Conservation (phyloP, 2,113 vertebrate species). For the Caretta caretta region DNA sequence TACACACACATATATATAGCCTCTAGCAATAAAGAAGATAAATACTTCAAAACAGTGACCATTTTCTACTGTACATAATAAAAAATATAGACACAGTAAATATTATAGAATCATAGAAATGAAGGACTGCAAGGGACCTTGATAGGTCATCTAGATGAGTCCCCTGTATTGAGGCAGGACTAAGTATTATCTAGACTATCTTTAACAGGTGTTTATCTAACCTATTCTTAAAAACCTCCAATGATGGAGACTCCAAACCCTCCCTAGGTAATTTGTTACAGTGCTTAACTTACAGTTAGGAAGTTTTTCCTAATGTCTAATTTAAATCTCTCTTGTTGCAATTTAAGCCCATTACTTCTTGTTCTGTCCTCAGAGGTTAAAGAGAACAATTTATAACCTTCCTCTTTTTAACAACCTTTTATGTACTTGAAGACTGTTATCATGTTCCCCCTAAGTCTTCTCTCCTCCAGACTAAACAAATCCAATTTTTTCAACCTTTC, state of each 20-base stretch:
- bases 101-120: background rate
- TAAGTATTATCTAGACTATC: background rate
- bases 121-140: background rate
- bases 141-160: background rate
- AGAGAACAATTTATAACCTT: background rate
- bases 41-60: background rate
- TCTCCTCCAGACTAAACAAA: background rate
- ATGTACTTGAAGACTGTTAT: background rate
- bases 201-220: background rate
- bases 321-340: background rate
- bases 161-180: background rate
- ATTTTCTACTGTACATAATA: background rate
- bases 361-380: background rate
- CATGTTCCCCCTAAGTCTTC: background rate
- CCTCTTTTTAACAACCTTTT: background rate
- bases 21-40: background rate
- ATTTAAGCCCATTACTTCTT: background rate
- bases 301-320: background rate
- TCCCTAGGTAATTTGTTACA: background rate
- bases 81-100: background rate
- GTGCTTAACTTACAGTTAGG: background rate
- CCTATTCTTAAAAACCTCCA: background rate
- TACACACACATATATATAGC: background rate
- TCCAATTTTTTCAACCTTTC: background rate
- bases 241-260: background rate